phyloP scores from a whole-genome alignment of 2,113 vertebrate genomes.

The Thamnaconus septentrionalis region DNA sequence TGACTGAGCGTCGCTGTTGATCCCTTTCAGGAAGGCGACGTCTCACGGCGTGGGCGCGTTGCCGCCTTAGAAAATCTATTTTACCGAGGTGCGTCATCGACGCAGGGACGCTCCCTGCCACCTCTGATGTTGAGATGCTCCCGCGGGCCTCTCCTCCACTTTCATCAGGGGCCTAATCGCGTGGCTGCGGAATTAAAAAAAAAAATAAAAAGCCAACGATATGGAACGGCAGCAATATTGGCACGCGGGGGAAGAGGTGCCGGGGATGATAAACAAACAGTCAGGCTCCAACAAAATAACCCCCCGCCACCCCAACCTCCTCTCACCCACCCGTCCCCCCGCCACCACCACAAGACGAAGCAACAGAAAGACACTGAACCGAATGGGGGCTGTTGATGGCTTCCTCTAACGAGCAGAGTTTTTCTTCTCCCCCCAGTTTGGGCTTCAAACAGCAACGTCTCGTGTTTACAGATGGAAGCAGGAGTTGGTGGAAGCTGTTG shows the following conservation, averaged over 20 bases:
- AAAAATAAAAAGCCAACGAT: constrained; percentile 1
- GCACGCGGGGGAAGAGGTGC: constrained; percentile 10
- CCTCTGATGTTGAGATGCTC: constrained; percentile 54
- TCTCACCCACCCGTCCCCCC: background rate
- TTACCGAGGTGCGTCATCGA: constrained; percentile 32
- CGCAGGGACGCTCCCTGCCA: constrained; percentile 39
- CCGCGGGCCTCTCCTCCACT: constrained; percentile 29
- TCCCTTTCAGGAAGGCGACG: constrained; percentile 7
- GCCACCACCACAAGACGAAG: background rate
- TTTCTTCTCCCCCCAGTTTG: background rate
- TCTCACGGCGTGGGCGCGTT: constrained; percentile 28
- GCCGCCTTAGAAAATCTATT: constrained; percentile 53
- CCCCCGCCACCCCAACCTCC: too few relatives aligned
- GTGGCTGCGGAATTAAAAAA: constrained; percentile 39
- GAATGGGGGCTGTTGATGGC: constrained; percentile 4
- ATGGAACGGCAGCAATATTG: constrained; percentile 36
- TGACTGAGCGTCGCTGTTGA: constrained; percentile 37
- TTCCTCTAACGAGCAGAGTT: constrained; percentile 8
- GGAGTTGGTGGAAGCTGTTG: constrained; percentile 17
- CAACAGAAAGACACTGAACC: constrained; percentile 5
- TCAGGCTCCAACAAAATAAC: background rate
- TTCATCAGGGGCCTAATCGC: constrained; percentile 44
- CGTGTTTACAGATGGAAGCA: constrained; percentile 22
- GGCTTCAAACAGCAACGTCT: background rate
- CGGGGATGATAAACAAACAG: constrained; percentile 7